These are phyloP conservation scores for Caenorhabditis drosophilae DNA, from an alignment of 2,888 invertebrate species.

Conservation along the genomic window DNA sequence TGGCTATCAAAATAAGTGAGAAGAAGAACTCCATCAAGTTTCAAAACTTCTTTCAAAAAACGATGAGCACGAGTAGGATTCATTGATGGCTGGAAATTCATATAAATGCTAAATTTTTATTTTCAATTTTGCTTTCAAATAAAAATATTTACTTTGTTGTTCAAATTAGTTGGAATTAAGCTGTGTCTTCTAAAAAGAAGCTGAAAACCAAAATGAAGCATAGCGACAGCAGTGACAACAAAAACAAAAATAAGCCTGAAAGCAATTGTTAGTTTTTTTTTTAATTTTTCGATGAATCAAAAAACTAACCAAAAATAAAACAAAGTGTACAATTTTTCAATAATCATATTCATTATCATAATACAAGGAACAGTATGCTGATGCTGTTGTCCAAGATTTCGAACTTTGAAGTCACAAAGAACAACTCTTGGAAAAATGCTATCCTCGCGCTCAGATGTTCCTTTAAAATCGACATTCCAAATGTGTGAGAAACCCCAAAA, in stretches of 20 bases:
- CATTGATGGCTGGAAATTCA: constrained; percentile 23
- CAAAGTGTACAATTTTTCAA: constrained; percentile 28
- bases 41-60: constrained; percentile 26
- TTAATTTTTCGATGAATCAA: neutral
- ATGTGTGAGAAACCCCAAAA: constrained; percentile 37
- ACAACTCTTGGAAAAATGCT: constrained; percentile 35
- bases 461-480: constrained; percentile 36
- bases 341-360: constrained; percentile 35
- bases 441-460: constrained; percentile 33
- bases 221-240: constrained; percentile 15
- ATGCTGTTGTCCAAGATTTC: constrained; percentile 33
- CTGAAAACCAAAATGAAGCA: constrained; percentile 27
- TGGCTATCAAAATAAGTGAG: constrained; percentile 29
- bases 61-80: constrained; percentile 22
- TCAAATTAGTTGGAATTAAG: constrained; percentile 34
- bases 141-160: constrained; percentile 12
- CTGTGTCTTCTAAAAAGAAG: constrained; percentile 33
- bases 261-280: neutral
- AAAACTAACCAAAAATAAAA: constrained; percentile 32
- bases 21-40: constrained; percentile 28
- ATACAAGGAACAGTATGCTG: constrained; percentile 38
- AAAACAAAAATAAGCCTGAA: constrained; percentile 29
- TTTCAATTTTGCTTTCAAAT: neutral
- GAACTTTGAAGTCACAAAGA: constrained; percentile 31
- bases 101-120: too few relatives aligned